phyloP scores from a whole-genome alignment of 2,888 invertebrate species.

The Mesopsocus fuscifrons region DNA sequence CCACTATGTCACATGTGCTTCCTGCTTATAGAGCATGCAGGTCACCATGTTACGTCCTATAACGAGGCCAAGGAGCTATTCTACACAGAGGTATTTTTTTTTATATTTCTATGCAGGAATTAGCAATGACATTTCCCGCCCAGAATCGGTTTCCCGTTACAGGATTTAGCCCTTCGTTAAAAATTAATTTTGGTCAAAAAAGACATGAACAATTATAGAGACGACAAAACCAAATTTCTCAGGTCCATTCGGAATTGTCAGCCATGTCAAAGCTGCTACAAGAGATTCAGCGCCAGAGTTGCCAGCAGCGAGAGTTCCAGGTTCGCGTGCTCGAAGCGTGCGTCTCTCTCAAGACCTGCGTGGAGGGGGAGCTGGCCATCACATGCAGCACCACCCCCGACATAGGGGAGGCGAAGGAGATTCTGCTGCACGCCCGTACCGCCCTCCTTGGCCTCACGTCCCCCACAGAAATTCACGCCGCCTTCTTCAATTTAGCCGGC shows the following conservation, averaged over 20 bases:
- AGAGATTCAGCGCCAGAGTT: constrained; percentile 47
- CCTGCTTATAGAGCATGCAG: constrained; percentile 40
- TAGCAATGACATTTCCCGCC: neutral
- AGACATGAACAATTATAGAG: no score
- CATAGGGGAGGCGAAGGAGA: constrained; percentile 42
- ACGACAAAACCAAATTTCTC: no score
- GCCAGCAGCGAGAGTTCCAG: constrained; percentile 50
- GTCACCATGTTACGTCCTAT: constrained; percentile 47
- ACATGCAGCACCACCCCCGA: constrained; percentile 31
- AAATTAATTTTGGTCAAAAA: no score
- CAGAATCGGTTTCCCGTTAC: neutral
- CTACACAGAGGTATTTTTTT: constrained; percentile 32
- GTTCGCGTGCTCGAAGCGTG: constrained; percentile 54
- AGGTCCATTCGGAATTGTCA: constrained; percentile 42
- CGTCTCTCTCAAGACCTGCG: constrained; percentile 50
- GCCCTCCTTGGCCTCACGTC: constrained; percentile 37
- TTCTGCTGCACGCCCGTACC: constrained; percentile 37
- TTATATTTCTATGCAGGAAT: neutral
- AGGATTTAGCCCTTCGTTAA: no score
- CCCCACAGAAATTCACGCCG: constrained; percentile 37
- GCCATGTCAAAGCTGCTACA: constrained; percentile 47
- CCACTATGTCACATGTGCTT: constrained; percentile 48
- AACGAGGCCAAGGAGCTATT: constrained; percentile 45
- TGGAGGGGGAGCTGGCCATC: constrained; percentile 51
- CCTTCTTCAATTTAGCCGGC: constrained; percentile 37